Evolutionary conservation across 2,888 invertebrate species (phyloP), one percentile per base, ranked within the genome.

Genomic region (Ochropleura plecta): DNA sequence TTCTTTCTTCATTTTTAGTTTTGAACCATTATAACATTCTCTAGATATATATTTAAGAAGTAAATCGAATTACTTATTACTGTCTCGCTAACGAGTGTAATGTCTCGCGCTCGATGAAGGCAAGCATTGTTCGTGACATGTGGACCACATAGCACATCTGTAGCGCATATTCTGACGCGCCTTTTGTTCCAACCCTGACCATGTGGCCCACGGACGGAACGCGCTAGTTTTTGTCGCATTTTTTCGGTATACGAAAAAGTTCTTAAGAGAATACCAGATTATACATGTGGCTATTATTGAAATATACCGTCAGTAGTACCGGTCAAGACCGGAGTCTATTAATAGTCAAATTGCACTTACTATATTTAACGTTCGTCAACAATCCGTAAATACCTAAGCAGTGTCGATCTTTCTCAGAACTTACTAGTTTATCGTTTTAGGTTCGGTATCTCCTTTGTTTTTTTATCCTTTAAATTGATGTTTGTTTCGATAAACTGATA

Each of bases 131-230:
- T 91, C 90, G 84, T 88, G 90, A 91, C 92, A 92, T 92, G 89
- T 93, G 93, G 90, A 90, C 90, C 90, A 89, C 87, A 89, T 88
- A 88, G 88, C 92, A 95, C 96, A 96, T 96, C 94, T 96, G 96
- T 95, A 95, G 90, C 91, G 92, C 95, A 95, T 94, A 95, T 96
- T 95, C 93, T 91, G 92, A 89, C 91, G 89, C 90, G 93, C 88
- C 94, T 95, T 95, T 95, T 94, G 94, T 94, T 93, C 91, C 89
- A 90, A 85, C 88, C 88, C 89, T 92, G 92, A 92, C 94, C 95
- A 95, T 94, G 93, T 94, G 94, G 90, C 90, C 85, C 85, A 90
- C 92, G 92, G 89, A 88, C 92, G 90, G 90, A 91, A 91, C 90
- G 90, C 84, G 88, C 91, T 89, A 88, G 89, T 94, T 95, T 95